Conservation (phyloP, 1,140 invertebrate species). For the Neodiprion pinetum region DNA sequence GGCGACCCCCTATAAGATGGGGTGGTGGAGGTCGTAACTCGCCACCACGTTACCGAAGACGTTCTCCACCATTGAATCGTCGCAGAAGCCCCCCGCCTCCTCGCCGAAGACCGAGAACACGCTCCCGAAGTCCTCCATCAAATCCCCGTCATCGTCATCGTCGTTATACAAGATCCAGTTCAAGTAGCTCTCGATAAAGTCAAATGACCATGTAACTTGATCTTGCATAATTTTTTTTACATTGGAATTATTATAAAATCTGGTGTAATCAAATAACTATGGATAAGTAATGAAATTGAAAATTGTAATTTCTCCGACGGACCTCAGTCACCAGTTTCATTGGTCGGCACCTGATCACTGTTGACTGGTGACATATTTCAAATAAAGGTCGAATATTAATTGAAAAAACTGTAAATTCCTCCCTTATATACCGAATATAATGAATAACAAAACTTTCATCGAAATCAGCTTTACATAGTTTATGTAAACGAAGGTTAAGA, state of each 20-base stretch:
- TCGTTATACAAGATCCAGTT: conserved; percentile 81
- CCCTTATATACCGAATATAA: too few species aligned
- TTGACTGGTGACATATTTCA: background rate
- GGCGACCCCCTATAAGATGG: conserved; percentile 65
- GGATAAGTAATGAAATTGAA: background rate
- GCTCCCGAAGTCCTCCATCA: conserved; percentile 67
- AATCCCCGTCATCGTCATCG: conserved; percentile 68
- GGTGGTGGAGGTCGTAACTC: conserved; percentile 52
- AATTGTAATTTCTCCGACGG: background rate
- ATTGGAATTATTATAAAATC: background rate
- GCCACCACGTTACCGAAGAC: conserved; percentile 65
- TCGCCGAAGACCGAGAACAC: conserved; percentile 66
- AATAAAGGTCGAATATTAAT: background rate
- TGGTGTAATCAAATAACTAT: background rate
- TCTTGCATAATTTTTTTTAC: background rate
- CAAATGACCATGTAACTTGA: background rate
- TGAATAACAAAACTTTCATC: too few species aligned
- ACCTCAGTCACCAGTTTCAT: background rate
- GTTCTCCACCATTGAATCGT: conserved; percentile 71
- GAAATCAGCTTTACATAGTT: too few species aligned
- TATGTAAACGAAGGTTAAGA: too few species aligned
- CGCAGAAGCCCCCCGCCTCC: conserved; percentile 69
- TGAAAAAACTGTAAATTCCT: too few species aligned
- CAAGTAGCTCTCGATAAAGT: conserved; percentile 77
- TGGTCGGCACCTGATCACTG: background rate